These are phyloP conservation scores for Entomyzon cyanotis DNA, from an alignment of 2,113 vertebrate species.

Conservation along the genomic window DNA sequence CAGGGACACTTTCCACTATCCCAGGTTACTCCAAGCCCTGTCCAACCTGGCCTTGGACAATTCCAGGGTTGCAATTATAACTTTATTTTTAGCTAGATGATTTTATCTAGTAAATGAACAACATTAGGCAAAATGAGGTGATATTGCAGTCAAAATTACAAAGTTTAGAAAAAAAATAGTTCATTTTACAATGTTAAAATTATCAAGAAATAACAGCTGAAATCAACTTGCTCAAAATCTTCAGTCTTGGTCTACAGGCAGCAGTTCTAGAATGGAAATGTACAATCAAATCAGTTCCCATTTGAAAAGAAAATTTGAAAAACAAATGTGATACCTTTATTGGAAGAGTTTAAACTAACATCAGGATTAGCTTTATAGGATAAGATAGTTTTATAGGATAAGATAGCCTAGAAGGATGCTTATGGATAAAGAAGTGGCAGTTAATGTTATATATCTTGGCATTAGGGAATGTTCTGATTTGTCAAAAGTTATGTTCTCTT, in stretches of 20 bases:
- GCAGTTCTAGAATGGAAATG: not conserved
- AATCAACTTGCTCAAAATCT: not conserved
- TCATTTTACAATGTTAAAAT: not conserved
- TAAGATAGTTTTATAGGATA: not conserved
- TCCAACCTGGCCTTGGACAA: not conserved
- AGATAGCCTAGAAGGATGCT: not conserved
- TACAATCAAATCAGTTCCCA: not conserved
- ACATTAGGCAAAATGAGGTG: not conserved
- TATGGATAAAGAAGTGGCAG: not conserved
- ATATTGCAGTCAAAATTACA: not conserved
- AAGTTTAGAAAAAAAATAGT: rapidly evolving
- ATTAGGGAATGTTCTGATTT: not conserved
- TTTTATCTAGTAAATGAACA: not conserved
- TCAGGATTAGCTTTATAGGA: not conserved
- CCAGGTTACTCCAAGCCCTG: not conserved
- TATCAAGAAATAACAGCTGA: not conserved
- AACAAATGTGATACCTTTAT: not conserved
- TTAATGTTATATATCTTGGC: not conserved
- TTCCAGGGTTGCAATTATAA: not conserved
- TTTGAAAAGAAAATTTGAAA: not conserved
- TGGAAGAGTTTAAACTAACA: not conserved
- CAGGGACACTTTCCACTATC: not conserved
- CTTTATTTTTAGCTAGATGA: not conserved
- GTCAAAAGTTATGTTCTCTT: not conserved
- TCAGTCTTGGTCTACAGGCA: not conserved